Evolutionary conservation across 2,113 vertebrate species (phyloP).

Genomic region (Siphamia tubifer): DNA sequence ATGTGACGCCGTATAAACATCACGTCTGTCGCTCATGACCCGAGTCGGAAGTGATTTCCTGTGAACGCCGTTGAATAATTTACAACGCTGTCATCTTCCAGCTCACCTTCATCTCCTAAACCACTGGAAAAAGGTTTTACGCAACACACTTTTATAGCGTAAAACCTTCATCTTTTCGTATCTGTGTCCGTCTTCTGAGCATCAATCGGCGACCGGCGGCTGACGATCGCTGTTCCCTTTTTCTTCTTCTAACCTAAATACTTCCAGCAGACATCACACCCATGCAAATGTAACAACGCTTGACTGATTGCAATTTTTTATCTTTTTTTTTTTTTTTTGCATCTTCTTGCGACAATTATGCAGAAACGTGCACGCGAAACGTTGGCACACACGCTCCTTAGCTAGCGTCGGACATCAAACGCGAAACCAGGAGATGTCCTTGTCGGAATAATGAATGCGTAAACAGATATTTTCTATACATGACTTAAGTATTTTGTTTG

Average conservation of each 20-base stretch:
- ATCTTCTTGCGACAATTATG: conserved; percentile 33
- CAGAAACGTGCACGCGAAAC: conserved; percentile 40
- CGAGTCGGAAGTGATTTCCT: too few species aligned
- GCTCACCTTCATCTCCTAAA: too few species aligned
- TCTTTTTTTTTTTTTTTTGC: neutral
- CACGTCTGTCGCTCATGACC: too few species aligned
- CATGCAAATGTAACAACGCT: conserved; percentile 43
- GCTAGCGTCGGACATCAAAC: conserved; percentile 47
- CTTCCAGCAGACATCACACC: conserved; percentile 16
- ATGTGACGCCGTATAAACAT: too few species aligned
- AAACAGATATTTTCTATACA: conserved; percentile 36
- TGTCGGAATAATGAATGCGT: conserved; percentile 52
- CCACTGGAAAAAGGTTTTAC: too few species aligned
- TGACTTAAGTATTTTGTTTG: conserved; percentile 37
- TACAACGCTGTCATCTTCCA: too few species aligned
- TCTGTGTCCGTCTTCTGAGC: too few species aligned
- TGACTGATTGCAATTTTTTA: conserved; percentile 28
- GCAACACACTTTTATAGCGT: too few species aligned
- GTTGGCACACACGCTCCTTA: conserved; percentile 10
- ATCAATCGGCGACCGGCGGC: too few species aligned
- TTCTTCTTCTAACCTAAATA: conserved; percentile 46
- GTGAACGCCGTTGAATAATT: too few species aligned
- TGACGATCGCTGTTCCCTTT: too few species aligned
- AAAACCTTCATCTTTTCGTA: too few species aligned
- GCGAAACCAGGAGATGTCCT: conserved; percentile 35